Evolutionary conservation across 1,140 invertebrate genomes (phyloP).

Genomic region (Panagrolaimus sp.): DNA sequence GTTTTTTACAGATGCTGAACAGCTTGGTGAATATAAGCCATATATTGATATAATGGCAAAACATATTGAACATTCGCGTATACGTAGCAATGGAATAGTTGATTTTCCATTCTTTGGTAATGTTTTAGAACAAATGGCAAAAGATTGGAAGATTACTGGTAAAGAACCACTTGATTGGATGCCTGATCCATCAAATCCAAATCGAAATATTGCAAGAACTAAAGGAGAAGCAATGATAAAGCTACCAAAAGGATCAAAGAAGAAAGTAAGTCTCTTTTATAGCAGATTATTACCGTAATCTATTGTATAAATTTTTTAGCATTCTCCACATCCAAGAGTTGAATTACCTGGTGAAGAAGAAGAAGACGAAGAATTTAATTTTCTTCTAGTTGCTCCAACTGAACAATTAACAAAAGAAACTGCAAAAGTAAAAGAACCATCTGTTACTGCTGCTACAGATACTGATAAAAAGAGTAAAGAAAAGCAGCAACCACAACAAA

Average conservation of each 20-base stretch:
- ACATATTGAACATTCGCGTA: background rate
- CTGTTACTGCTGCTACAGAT: too few species aligned
- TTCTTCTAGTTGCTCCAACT: too few species aligned
- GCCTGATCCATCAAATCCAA: background rate
- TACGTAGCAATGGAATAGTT: background rate
- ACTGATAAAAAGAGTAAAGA: too few species aligned
- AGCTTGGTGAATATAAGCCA: background rate
- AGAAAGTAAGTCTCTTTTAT: background rate
- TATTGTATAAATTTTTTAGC: too few species aligned
- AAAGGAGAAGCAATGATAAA: background rate
- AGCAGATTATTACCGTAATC: too few species aligned
- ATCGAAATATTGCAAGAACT: background rate
- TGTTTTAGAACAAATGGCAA: background rate
- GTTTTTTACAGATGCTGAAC: background rate
- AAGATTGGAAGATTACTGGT: background rate
- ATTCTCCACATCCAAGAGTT: too few species aligned
- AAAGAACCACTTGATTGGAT: background rate
- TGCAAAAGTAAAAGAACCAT: too few species aligned
- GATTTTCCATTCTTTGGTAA: background rate
- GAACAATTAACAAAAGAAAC: too few species aligned
- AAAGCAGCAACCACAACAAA: too few species aligned
- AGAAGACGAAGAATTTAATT: too few species aligned
- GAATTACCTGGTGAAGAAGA: too few species aligned
- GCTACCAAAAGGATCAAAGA: background rate
- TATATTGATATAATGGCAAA: background rate